Base-by-base conservation (phyloP, 2,797 vertebrate species). In the Cheirogaleus major region DNA sequence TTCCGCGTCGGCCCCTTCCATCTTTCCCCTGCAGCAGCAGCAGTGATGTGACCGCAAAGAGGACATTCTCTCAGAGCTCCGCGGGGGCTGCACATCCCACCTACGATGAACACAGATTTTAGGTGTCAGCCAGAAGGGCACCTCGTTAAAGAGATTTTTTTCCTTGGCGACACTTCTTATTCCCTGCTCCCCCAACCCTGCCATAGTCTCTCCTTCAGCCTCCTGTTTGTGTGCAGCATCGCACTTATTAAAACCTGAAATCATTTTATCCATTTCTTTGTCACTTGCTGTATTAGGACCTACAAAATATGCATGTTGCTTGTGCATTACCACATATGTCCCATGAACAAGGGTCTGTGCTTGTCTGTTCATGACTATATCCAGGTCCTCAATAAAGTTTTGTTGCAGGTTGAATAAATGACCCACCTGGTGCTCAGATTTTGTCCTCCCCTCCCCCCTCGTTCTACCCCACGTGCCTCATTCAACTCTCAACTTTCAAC, bases 1-100 rank as follows among this genome's bases (percentile, higher is more conserved):
- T 9, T 10, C 45, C 4, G 17, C 1, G 0, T 20, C 0, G 10
- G 63, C 35, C 41, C 27, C n/a, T 45, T 14, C 11, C 4, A 13
- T 23, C 70, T 32, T 30, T 9, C 57, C 35, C 25, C 14, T 0
- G 22, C 0, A n/a, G 59, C 43, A 18, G 38, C 69, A 50, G 32
- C n/a, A 35, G 17, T 20, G 75, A 27, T 2, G 22, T 17, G 4
- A 25, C 2, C 10, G 22, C 32, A 27, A 22, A 4, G 15, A 48
- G 0, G 3, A 18, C 59, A 5, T 72, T 25, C 13, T 70, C 23
- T 57, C 32, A 12, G 52, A 35, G 10, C 14, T 0, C 6, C 23
- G 0, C 22, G 4, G 18, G n/a, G 52, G 11, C 69, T 23, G 6
- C 78, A 41, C 52, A 1, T 7, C 30, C 4, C n/a, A 6, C 50